Evolutionary conservation across 2,797 vertebrate genomes (phyloP).

Genomic region (Pipistrellus nathusii): DNA sequence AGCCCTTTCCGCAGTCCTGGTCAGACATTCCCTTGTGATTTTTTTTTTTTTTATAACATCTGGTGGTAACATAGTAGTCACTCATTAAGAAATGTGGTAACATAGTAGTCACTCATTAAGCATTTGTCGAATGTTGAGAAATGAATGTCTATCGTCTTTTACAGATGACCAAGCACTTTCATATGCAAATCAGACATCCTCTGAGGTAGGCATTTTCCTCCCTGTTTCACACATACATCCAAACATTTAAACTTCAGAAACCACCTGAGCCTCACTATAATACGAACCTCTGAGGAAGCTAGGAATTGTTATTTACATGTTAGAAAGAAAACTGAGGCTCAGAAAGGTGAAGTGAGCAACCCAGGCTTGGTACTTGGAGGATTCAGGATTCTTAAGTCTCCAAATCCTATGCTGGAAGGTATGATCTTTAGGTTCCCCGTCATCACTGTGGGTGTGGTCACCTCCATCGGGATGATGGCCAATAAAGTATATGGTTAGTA

Average conservation of each 20-base stretch:
- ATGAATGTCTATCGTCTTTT: neutral
- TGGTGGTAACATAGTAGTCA: neutral
- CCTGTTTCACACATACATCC: neutral
- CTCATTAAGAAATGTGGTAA: neutral
- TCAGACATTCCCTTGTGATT: slow-evolving; percentile 1
- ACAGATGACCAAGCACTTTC: slow-evolving; percentile 9
- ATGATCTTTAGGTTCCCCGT: neutral
- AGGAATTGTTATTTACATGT: slow-evolving; percentile 25
- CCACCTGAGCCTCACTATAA: neutral
- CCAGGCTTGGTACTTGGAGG: neutral
- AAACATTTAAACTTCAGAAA: slow-evolving; percentile 50
- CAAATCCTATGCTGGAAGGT: neutral
- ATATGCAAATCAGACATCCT: neutral
- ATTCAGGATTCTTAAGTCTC: neutral
- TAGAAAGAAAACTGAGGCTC: slow-evolving; percentile 7
- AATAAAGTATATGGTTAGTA: neutral
- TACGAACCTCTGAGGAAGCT: neutral
- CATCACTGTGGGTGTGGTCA: neutral
- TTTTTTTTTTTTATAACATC: neutral
- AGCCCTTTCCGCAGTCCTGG: neutral
- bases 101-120: neutral
- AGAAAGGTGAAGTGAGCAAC: neutral
- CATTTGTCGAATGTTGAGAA: neutral
- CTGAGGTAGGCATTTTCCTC: neutral
- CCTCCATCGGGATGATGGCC: neutral